Evolutionary conservation across 2,888 invertebrate genomes (phyloP).

Genomic region (Campaea margaritaria): DNA sequence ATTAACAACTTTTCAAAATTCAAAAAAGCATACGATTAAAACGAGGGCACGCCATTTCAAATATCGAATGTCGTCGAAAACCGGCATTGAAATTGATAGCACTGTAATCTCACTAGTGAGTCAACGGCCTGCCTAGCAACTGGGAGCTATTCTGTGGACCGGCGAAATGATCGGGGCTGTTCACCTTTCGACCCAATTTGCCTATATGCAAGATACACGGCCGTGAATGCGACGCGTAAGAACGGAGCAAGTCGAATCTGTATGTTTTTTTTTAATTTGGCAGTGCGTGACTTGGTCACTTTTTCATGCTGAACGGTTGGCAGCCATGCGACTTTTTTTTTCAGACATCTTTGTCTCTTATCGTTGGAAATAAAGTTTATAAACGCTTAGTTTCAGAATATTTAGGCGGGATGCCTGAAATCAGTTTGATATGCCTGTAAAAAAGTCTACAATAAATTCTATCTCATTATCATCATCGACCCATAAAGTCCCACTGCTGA

Average conservation of each 20-base stretch:
- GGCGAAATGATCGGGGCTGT: slow-evolving; percentile 61
- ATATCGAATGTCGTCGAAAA: slow-evolving; percentile 54
- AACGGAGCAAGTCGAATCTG: slow-evolving; percentile 11
- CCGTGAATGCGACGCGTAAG: slow-evolving; percentile 25
- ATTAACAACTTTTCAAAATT: slow-evolving; percentile 16
- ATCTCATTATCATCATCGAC: too few species aligned
- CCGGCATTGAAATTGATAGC: slow-evolving; percentile 66
- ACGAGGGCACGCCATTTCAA: slow-evolving; percentile 24
- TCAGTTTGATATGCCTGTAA: too few species aligned
- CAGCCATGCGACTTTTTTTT: not conserved
- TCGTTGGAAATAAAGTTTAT: too few species aligned
- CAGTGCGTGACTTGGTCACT: slow-evolving; percentile 1
- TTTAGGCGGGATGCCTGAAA: too few species aligned
- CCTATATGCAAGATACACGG: slow-evolving; percentile 32
- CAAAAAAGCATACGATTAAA: slow-evolving; percentile 13
- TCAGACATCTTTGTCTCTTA: not conserved
- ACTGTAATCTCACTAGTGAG: slow-evolving; percentile 65
- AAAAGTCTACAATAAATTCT: too few species aligned
- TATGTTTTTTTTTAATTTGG: slow-evolving; percentile 10
- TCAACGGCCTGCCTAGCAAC: slow-evolving; percentile 58
- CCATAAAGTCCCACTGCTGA: too few species aligned
- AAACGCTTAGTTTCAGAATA: too few species aligned
- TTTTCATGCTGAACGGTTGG: slow-evolving; percentile 6
- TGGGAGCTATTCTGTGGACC: slow-evolving; percentile 29
- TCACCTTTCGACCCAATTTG: slow-evolving; percentile 70